These are phyloP conservation scores for Chloroclystis v-ata DNA, from an alignment of 2,888 invertebrate genomes.

Conservation along the genomic window DNA sequence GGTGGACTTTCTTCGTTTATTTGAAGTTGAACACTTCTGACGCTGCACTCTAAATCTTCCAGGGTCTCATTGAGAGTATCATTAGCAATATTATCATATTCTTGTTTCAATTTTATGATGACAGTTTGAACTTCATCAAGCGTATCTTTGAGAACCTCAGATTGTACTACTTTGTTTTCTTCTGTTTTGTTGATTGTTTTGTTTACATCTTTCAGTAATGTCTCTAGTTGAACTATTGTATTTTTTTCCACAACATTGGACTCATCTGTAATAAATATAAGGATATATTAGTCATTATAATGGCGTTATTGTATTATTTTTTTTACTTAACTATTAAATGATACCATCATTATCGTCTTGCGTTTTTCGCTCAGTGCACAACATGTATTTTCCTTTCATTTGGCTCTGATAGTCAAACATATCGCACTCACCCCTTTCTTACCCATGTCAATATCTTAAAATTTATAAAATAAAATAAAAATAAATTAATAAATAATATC, in stretches of 20 bases:
- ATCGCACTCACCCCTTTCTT: no score
- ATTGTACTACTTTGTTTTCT: conserved; percentile 36
- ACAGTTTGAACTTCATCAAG: conserved; percentile 71
- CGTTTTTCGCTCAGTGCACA: no score
- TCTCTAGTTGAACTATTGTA: conserved; percentile 47
- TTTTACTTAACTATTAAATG: no score
- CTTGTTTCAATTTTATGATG: conserved; percentile 64
- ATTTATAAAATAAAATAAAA: no score
- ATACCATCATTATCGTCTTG: no score
- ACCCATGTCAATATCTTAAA: no score
- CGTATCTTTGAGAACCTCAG: conserved; percentile 50
- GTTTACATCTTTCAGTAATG: conserved; percentile 53
- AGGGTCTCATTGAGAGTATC: conserved; percentile 69
- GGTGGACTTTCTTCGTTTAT: conserved; percentile 63
- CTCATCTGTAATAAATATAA: conserved; percentile 33
- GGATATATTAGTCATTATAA: background rate
- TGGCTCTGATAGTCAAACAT: no score
- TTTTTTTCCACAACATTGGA: conserved; percentile 31
- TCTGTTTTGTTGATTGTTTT: conserved; percentile 42
- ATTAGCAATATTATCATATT: conserved; percentile 53
- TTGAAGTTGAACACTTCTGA: conserved; percentile 70
- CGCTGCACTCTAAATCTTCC: conserved; percentile 73
- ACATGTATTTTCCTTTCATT: no score
- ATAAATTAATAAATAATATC: background rate
- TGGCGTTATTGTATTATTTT: no score